Conservation (phyloP, 92 coral and sea anemone species). For the Scolanthus callimorphus region DNA sequence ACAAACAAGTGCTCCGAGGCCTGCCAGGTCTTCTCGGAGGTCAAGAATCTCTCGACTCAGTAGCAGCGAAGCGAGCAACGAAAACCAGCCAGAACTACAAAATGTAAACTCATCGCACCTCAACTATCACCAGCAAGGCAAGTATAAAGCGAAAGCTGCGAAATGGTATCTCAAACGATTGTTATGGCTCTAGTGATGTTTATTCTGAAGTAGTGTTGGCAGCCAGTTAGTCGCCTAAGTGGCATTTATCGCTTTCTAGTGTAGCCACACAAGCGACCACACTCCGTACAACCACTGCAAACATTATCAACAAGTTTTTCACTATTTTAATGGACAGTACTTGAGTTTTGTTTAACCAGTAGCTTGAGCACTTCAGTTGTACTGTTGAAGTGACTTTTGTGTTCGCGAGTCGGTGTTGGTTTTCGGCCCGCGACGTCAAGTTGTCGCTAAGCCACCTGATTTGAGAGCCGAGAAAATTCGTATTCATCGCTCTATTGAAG, state of each 20-base stretch:
- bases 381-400: conserved; percentile 28
- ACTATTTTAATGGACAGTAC: conserved; percentile 63
- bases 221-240: conserved; percentile 2
- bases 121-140: conserved; percentile 41
- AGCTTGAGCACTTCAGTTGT: conserved; percentile 20
- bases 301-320: conserved; percentile 31
- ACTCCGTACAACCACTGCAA: conserved; percentile 18
- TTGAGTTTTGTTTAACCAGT: conserved; percentile 76
- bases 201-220: not conserved
- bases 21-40: conserved; percentile 59
- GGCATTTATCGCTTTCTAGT: no score
- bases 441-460: conserved; percentile 30
- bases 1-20: conserved; percentile 44
- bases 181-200: no score
- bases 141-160: no score
- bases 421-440: conserved; percentile 10
- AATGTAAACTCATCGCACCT: conserved; percentile 65
- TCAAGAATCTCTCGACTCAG: conserved; percentile 54
- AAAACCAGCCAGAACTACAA: conserved; percentile 38
- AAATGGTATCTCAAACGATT: no score
- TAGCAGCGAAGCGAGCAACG: conserved; percentile 46
- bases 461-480: not conserved
- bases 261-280: not conserved
- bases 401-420: conserved; percentile 5
- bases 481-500: not conserved